Base-by-base conservation (phyloP, 2,113 vertebrate species). In the Pao palembangensis region DNA sequence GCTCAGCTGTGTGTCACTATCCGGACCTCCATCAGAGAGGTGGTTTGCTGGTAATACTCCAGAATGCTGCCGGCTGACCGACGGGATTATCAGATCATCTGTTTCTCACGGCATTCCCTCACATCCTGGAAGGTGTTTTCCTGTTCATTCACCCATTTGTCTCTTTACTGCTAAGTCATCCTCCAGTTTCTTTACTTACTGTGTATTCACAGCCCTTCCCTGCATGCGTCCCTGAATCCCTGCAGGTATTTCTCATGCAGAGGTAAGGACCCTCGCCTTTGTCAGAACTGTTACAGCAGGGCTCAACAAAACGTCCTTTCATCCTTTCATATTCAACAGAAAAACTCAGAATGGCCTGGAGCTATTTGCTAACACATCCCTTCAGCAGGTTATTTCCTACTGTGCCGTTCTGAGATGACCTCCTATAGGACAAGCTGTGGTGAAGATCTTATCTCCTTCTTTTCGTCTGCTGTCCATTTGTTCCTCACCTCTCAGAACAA, bases 81-180 rank as follows among this genome's bases (percentile, higher is more conserved):
- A 71, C 71, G 67, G 65, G 77, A 77, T 85, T 80, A 86, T 85
- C 85, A 82, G 78, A 86, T 83, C 83, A 83, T 78, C 78, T 83
- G 78, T 67, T 78, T 61, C 68, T 73, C 10, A 6, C 63, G 67
- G 44, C 67, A 65, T 77, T 75, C 58, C 59, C 68, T 68, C 51
- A 3, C 47, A 62, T 58, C 43, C 49, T 44, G 15, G 51, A 61
- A 78, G 61, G 18, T 67, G 50, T 73, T 64, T 62, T 67, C 49
- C 53, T 61, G 18, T 31, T 56, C 54, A 28, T 55, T 69, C 61
- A 50, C 50, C 50, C 34, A 50, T 69, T 66, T 57, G 25, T 51
- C 46, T 69, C 70, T 54, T 59, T 83, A 59, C 61, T 69, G 62
- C 52, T 52, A 66, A 53, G 43, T 50, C 6, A 55, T 19, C 42